Evolutionary conservation across 2,888 invertebrate genomes (phyloP).

Genomic region (Xanthia togata): DNA sequence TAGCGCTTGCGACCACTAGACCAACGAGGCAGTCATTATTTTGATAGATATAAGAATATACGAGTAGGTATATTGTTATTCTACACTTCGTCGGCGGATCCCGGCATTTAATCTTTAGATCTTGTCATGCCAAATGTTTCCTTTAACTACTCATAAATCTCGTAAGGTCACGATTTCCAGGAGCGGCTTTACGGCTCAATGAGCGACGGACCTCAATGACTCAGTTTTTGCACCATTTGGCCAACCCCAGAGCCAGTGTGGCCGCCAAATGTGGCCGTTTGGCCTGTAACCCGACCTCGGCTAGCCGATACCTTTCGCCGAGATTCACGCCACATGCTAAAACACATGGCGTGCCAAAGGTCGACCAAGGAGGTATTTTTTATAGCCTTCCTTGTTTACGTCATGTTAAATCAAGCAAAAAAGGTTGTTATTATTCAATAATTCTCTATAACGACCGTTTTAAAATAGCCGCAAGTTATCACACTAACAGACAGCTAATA

Average conservation of each 20-base stretch:
- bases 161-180: slow-evolving; percentile 70
- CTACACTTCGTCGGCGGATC: not conserved
- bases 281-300: slow-evolving; percentile 81
- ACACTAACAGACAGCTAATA: slow-evolving; percentile 60
- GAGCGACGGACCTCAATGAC: slow-evolving; percentile 78
- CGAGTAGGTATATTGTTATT: not conserved
- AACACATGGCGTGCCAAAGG: slow-evolving; percentile 85
- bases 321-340: slow-evolving; percentile 85
- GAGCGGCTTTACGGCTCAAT: slow-evolving; percentile 76
- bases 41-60: too few species aligned
- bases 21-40: too few species aligned
- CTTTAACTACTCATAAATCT: slow-evolving; percentile 69
- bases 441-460: slow-evolving; percentile 59
- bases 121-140: slow-evolving; percentile 29
- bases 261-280: slow-evolving; percentile 80
- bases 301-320: slow-evolving; percentile 78
- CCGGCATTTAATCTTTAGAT: not conserved
- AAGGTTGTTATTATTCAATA: slow-evolving; percentile 65
- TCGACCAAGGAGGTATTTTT: slow-evolving; percentile 86
- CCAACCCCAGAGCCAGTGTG: slow-evolving; percentile 77
- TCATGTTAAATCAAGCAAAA: slow-evolving; percentile 67
- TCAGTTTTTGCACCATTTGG: slow-evolving; percentile 83
- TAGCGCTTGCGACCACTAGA: too few species aligned
- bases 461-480: slow-evolving; percentile 62
- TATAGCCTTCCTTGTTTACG: slow-evolving; percentile 78